Percentiles rank a stretch among this genome's conserved stretches.
These are phyloP conservation scores for Trochalopteron elliotii DNA, from an alignment of 2,113 vertebrate genomes.

Conservation along the genomic window DNA sequence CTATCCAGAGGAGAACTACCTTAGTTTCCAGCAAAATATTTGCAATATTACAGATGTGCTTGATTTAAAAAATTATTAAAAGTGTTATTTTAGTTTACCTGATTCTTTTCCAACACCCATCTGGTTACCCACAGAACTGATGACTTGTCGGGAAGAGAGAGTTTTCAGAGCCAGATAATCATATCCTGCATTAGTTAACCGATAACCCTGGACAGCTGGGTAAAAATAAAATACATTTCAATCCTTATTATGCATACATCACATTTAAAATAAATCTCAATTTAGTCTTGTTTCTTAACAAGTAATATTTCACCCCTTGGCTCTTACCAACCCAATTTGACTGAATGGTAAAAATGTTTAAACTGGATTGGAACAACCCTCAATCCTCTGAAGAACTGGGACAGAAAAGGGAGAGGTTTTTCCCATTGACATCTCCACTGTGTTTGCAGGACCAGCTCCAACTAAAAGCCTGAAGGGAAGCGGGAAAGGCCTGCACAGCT, in stretches of 20 bases:
- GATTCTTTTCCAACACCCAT: conserved; percentile 99
- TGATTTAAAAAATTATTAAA: not conserved
- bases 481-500: not conserved
- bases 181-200: conserved; percentile 89
- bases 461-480: not conserved
- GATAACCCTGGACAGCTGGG: conserved; percentile 92
- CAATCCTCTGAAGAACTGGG: not conserved
- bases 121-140: conserved; percentile 93
- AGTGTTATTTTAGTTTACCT: conserved; percentile 69
- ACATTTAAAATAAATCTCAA: not conserved
- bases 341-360: not conserved
- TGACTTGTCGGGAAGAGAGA: conserved; percentile 85
- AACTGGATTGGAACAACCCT: not conserved
- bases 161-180: conserved; percentile 96
- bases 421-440: not conserved
- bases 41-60: not conserved
- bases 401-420: not conserved
- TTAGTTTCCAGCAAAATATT: not conserved
- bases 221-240: not conserved
- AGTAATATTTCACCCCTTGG: not conserved
- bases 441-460: not conserved
- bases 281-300: not conserved
- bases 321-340: not conserved
- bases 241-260: not conserved
- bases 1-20: not conserved